Evolutionary conservation across 2,113 vertebrate genomes (phyloP), one percentile per base, ranked within the genome.

Genomic region (Saccopteryx leptura): DNA sequence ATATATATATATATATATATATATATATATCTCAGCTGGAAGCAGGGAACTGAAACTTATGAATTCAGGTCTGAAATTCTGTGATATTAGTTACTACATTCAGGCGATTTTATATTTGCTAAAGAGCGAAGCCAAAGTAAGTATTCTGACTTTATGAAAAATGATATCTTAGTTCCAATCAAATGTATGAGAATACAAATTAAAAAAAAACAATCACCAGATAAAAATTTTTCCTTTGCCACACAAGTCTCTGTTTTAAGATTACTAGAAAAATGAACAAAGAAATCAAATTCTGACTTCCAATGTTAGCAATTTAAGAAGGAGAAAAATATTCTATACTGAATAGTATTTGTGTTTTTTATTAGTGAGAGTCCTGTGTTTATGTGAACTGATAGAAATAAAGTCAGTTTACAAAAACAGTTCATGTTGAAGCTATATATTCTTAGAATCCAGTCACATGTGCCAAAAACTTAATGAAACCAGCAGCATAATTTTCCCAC

Each of bases 381-480:
- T 87, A 66, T 92, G 63, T 96, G 94, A 97, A 96, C 74, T 97
- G 54, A 82, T 87, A 46, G 63, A 97, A 98, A 97, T 97, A 98
- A 98, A 98, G 96, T 97, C 87, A 97, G 90, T 92, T 65, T 85
- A 93, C 0, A 13, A 93, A 95, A 98, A 98, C 97, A 96, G 94
- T 98, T 97, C 93, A 33, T 85, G 39, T 61, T 90, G 75, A 97
- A 97, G 96, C 93, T 82, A 96, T 98, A 96, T 97, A 98, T 98
- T 88, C 60, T 98, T 97, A 96, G 82, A 98, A 97, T 97, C 15
- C 92, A 98, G 97, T 97, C 96, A 97, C 97, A 98, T 96, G 96
- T 97, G 97, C 94, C 96, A 97, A 98, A 97, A 98, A 98, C 98
- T 98, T 99, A 99, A 99, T 99, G 98, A 98, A 98, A 98, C 90